Conservation (phyloP, 2,888 invertebrate genomes). For the Polyploca ridens region DNA sequence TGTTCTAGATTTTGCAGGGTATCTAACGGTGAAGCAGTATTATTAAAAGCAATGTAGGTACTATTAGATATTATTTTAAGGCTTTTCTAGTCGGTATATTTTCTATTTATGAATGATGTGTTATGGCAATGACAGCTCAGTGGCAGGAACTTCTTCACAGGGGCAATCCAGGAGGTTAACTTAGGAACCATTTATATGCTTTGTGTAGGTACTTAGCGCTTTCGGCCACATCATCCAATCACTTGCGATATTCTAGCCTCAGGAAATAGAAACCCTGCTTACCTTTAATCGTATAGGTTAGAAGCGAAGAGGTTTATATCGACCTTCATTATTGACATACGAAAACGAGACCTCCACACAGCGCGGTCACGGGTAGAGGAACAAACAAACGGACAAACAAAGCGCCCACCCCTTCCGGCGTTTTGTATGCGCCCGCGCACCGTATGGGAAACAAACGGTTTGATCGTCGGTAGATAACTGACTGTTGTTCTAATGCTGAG, state of each 20-base stretch:
- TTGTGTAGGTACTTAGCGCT: no score
- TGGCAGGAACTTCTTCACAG: no score
- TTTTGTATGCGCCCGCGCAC: conserved; percentile 10
- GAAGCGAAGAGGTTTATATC: background rate
- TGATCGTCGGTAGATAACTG: background rate
- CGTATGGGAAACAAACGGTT: conserved; percentile 1
- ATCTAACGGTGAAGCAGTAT: background rate
- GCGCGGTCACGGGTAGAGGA: conserved; percentile 9
- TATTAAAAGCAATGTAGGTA: no score
- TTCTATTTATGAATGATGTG: background rate
- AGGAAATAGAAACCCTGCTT: no score
- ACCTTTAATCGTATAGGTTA: background rate
- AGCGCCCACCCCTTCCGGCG: conserved; percentile 18
- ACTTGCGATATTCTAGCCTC: no score
- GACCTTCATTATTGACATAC: conserved; percentile 3
- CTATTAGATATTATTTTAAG: no score
- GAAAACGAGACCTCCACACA: conserved; percentile 6
- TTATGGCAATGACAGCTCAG: no score
- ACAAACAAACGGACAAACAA: conserved; percentile 16
- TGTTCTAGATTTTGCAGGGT: background rate
- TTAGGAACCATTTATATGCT: no score
- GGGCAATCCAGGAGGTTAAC: no score
- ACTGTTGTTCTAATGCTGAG: background rate
- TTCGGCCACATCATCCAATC: no score
- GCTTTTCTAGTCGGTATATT: background rate